Base-by-base conservation (phyloP, 92 coral and sea anemone species). In the Porites divaricata region DNA sequence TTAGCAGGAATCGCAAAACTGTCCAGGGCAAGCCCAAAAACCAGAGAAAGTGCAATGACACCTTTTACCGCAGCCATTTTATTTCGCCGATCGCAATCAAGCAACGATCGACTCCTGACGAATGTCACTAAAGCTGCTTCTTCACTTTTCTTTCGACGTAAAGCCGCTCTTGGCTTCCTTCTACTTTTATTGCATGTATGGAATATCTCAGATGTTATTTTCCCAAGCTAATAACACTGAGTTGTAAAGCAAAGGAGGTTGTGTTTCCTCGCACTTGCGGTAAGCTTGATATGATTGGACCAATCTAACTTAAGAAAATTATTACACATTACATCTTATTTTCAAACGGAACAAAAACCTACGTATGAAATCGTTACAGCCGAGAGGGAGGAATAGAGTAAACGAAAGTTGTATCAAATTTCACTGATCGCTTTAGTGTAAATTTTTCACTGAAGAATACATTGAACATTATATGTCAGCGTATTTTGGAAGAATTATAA, bases 131-230 rank as follows among this genome's bases (percentile, higher is more conserved):
- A 49, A 77, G 62, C 9, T n/a, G 15, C 15, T 63, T 1, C 49
- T 7, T 14, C 48, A 2, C 52, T 35, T 57, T 54, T 14, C 26
- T 57, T 23, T n/a, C 23, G 22, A 21, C 24, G 52, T 45, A 8
- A 35, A 7, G 22, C 22, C 8, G 45, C 20, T 23, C 10, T 45
- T 49, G 13, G n/a, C 8, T 26, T 4, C 72, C 15, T n/a, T 25
- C 21, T 11, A 14, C 54, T 26, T 70, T 81, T 81, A 22, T 56
- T 59, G 11, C 10, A 2, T n/a, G 6, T 56, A 9, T 20, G 26
- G 45, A 28, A 81, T 20, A 16, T 14, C 12, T 72, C 78, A 81
- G 70, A 72, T 81, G 78, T 63, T 64, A 58, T 81, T 81, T 81
- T 81, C 85, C 77, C 78, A 81, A 26, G 78, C 26, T 56, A 58